These are phyloP conservation scores for Philonicus albiceps DNA, from an alignment of 2,888 invertebrate genomes.

Conservation along the genomic window DNA sequence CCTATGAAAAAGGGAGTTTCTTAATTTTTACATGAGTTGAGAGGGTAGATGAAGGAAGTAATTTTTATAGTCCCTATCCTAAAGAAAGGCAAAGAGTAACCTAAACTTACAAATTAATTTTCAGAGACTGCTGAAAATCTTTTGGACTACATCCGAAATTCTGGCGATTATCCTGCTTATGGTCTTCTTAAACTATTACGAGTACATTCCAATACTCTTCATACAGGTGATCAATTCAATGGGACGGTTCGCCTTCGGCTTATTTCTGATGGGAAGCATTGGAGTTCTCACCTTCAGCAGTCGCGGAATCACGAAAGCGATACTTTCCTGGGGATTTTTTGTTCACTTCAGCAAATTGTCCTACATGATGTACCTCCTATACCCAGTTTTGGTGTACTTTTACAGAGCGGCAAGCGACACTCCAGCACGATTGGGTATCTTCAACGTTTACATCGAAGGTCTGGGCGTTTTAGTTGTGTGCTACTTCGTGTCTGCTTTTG, in stretches of 20 bases:
- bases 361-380: not conserved
- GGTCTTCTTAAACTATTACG: not conserved
- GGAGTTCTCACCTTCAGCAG: not conserved
- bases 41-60: not conserved
- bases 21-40: too few relatives aligned
- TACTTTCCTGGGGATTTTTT: not conserved
- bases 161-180: not conserved
- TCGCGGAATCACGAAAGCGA: not conserved
- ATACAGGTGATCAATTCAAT: not conserved
- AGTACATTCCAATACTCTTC: not conserved
- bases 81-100: not conserved
- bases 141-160: not conserved
- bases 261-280: not conserved
- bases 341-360: not conserved
- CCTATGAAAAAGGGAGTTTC: too few relatives aligned
- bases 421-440: not conserved
- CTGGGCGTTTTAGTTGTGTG: not conserved
- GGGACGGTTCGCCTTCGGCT: not conserved
- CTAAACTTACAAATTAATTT: not conserved
- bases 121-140: not conserved
- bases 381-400: not conserved
- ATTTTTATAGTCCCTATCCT: not conserved
- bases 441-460: not conserved
- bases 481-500: not conserved
- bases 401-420: not conserved